Base-by-base conservation (phyloP, 2,113 vertebrate species). In the Corythaeola cristata region DNA sequence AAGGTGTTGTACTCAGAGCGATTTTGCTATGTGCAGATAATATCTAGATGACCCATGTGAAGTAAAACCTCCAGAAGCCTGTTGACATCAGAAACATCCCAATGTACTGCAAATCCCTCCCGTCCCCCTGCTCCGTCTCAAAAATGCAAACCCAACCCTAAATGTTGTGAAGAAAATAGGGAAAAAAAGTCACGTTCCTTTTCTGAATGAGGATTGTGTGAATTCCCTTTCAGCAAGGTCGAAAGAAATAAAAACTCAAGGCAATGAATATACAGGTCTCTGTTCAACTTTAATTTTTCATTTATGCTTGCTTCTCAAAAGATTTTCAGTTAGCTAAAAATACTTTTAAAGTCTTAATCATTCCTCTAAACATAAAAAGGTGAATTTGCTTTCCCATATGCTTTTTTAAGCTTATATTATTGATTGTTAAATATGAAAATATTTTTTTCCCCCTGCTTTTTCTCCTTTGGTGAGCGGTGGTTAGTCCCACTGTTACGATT, bases 271-370 rank as follows among this genome's bases (percentile, higher is more conserved):
- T 33, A 16, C 0, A 77, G 35, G 60, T 80, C 16, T 85, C 23
- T 72, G 26, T 80, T 88, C 88, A 79, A 17, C 66, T 93, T 96
- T 95, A 95, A 91, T 96, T 37, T 53, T 84, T 78, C 22, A 62
- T 88, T 95, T 87, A n/a, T 67, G 11, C 50, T 93, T 82, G 35
- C 22, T 85, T 85, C 60, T 88, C 37, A 33, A 66, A 94, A 89
- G 53, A 24, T 80, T 83, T 89, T 53, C 84, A 85, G 41, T 89
- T 75, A 88, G 87, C 80, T 76, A 95, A 97, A 96, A 96, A 94
- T 85, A 66, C 60, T 90, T 35, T 77, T 80, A 22, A 77, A 74
- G 9, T 81, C 35, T 81, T 85, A 63, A 83, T 77, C 41, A 82
- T 91, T 90, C n/a, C 26, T 68, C 90, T 89, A 56, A 83, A 80